Base-by-base conservation (phyloP, 2,797 vertebrate genomes). In the Ctenopoma kingsleyae region DNA sequence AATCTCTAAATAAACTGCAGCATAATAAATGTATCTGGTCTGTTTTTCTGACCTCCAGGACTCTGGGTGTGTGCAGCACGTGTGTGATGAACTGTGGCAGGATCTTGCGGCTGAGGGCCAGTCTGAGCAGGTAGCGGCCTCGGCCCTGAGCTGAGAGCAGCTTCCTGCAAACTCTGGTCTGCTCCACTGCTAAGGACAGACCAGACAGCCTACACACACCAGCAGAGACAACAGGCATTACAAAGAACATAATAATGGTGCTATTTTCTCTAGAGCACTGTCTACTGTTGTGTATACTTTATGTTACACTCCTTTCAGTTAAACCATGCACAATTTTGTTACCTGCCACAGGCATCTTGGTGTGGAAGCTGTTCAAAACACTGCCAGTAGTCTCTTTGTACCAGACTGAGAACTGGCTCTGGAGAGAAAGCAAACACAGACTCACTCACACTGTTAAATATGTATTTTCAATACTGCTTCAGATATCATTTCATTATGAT, bases 381-480 rank as follows among this genome's bases (percentile, higher is more conserved):
- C 27, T 95, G 93, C 96, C 95, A 97, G 81, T 95, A 96, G 83
- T 96, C 96, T 86, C 94, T 92, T 66, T 91, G 93, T 4, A 92
- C 91, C 81, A 96, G 88, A 38, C 94, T 95, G 70, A 96, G 88
- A 61, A 94, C 86, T 0, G 95, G 93, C 56, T 96, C 96, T 96
- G 77, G 6, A 44, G n/a, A 41, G 25, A 57, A 17, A 56, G 13
- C 22, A 53, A 22, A 51, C 43, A 70, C 19, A 74, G 49, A 66
- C 8, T 56, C 32, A 83, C 41, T 47, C 8, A 32, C 43, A 46
- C 10, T 40, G 38, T 38, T 38, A 13, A 12, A 22, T 3, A 20
- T 7, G 1, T 3, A 41, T 40, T 64, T n/a, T 54, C 16, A 27
- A 1, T 8, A 6, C 30, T 30, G 10, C 30, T 25, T 47, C 25